Evolutionary conservation across 37 sponge, comb jelly and placozoan species (phyloP), one percentile per base, ranked within the genome.

Genomic region (Mnemiopsis leidyi): DNA sequence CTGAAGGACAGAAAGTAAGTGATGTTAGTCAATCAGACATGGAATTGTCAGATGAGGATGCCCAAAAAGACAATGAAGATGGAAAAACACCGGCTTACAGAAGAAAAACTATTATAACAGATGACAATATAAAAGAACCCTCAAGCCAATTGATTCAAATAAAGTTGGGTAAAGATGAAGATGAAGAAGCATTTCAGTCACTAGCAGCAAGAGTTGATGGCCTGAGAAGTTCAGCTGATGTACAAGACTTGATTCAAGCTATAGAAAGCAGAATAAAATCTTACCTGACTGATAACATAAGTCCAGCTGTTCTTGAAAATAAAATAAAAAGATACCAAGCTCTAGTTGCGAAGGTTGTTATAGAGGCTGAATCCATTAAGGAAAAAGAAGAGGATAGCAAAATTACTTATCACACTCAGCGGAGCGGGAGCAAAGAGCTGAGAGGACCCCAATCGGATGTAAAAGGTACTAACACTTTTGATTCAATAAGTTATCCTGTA

Each of bases 1-100:
- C 79, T 13, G 32, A 77, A 0, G 79, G 33, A 5, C 79, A 77
- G 18, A 32, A 28, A 9, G 32, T 77, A 9, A 77, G 79, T 77
- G 79, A 77, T 32, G 79, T 77, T 1, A 77, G 79, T 77, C 79
- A 77, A 34, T 77, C 79, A 21, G 79, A 77, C 18, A 77, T 77
- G 79, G 79, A 77, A 28, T 33, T 77, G 32, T 77, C 79, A 32
- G 79, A 77, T 26, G 79, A 77, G 35, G 79, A 77, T 34, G 20
- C 79, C 36, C 1, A 77, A 1, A 77, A 77, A 7, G 36, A 77
- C 35, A 32, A 33, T 77, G 79, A 77, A 77, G 79, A 77, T 77
- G 79, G 79, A 1, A 77, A 32, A 77, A 77, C 79, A 77, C 79
- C 79, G 18, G 34, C 79, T 20, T 77, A 31, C 36, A 77, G 79